Base-by-base conservation (phyloP, 2,797 vertebrate genomes). In the Anisognathus igniventris region DNA sequence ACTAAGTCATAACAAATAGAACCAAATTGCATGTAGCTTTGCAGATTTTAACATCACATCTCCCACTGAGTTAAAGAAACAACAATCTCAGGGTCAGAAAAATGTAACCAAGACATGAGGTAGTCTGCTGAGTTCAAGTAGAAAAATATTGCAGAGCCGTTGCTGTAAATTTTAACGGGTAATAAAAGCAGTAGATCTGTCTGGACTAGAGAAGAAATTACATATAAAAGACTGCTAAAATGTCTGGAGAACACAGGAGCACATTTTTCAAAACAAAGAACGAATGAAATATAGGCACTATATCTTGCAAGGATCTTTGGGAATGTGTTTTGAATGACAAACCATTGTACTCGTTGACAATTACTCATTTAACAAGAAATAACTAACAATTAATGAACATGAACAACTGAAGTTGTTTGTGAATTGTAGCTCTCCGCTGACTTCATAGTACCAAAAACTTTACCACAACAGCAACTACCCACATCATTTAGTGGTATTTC, bases 331-430 rank as follows among this genome's bases (percentile, higher is more conserved):
- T 95, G 80, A 94, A 93, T 39, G 65, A 47, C 60, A 76, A 88
- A 72, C 14, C 30, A 72, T 42, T 74, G 22, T 71, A 47, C 11
- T 61, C 58, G 84, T 92, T 81, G 39, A 19, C 48, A 97, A 90
- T 64, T 93, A 77, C n/a, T 93, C 86, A 28, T 94, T 97, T 95
- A 92, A 83, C 93, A 94, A 97, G 35, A 51, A 91, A 93, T 82
- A 95, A 80, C 23, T 86, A 94, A 71, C 25, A 90, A 72, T 88
- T 95, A 95, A 94, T 88, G 30, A 93, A 88, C 67, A 71, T 39
- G 27, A 80, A 97, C 94, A 93, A 91, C 44, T 92, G 86, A 92
- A 93, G 53, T n/a, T 51, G 4, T 83, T 65, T 76, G 30, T 80
- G 81, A 96, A 95, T 79, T 95, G 35, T 61, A 86, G 35, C 16